phyloP scores from a whole-genome alignment of 2,797 vertebrate genomes.

The Urosaurus nigricauda region DNA sequence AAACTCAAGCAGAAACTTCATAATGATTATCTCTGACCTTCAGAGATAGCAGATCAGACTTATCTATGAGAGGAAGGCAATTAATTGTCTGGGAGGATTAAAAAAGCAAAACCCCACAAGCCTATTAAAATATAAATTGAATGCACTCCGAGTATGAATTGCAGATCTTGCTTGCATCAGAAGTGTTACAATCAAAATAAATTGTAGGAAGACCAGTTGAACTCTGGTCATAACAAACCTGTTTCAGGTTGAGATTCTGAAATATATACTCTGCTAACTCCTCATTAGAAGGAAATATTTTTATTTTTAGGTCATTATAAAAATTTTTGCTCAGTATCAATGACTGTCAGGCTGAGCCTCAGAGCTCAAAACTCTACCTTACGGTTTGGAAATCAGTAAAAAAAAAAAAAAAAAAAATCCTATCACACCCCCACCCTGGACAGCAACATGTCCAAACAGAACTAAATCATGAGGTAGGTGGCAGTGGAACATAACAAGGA shows the following conservation, averaged over 20 bases:
- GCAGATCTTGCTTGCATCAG: slow-evolving; percentile 9
- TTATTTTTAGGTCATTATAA: background rate
- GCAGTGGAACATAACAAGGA: no score
- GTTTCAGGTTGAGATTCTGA: slow-evolving; percentile 11
- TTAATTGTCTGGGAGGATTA: slow-evolving; percentile 21
- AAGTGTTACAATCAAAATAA: slow-evolving; percentile 29
- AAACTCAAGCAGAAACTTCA: slow-evolving; percentile 45
- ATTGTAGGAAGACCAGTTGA: background rate
- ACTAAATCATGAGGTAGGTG: no score
- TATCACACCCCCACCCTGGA: background rate
- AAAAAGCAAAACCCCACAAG: slow-evolving; percentile 10
- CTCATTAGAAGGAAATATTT: slow-evolving; percentile 6
- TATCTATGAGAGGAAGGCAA: slow-evolving; percentile 39
- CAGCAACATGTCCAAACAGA: no score
- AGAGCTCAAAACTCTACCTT: background rate
- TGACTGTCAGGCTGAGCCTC: background rate
- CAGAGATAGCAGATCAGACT: slow-evolving; percentile 53
- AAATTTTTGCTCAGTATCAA: background rate
- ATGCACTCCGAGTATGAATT: slow-evolving; percentile 40
- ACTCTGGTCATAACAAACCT: background rate
- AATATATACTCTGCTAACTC: background rate
- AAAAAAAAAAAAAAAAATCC: no score
- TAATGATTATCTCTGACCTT: slow-evolving; percentile 51
- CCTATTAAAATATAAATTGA: slow-evolving; percentile 50
- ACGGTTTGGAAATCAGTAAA: background rate